phyloP scores from a whole-genome alignment of 2,888 invertebrate genomes.

The Lobophora halterata region DNA sequence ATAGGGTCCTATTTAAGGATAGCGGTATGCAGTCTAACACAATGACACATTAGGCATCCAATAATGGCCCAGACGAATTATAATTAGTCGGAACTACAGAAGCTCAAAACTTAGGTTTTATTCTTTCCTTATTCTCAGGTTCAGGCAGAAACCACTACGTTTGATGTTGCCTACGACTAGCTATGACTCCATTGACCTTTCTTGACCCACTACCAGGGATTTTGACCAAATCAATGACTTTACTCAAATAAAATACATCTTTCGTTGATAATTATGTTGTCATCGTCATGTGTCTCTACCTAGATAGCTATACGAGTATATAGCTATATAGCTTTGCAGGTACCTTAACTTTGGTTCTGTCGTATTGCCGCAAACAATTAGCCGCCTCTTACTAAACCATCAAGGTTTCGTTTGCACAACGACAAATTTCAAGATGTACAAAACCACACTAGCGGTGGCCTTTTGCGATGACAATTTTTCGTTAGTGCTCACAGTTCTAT shows the following conservation, averaged over 20 bases:
- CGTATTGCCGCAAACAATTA: slow-evolving; percentile 26
- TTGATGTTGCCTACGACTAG: no score
- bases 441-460: slow-evolving; percentile 3
- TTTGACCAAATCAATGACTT: no score
- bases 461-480: slow-evolving; percentile 3
- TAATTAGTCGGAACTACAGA: background rate
- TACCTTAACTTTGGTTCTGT: slow-evolving; percentile 4
- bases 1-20: slow-evolving; percentile 19
- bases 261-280: no score
- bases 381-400: slow-evolving; percentile 37
- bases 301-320: no score
- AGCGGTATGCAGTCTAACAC: slow-evolving; percentile 24
- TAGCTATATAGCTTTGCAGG: background rate
- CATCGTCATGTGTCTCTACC: no score
- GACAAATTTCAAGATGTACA: slow-evolving; percentile 12
- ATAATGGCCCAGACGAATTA: slow-evolving; percentile 5
- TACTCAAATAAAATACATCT: no score
- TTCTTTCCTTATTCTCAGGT: no score
- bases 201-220: no score
- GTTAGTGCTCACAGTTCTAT: no score
- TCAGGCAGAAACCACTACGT: no score
- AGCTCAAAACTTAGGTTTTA: no score
- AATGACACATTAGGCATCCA: slow-evolving; percentile 20
- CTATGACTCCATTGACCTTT: no score
- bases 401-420: slow-evolving; percentile 36